Evolutionary conservation across 2,888 invertebrate species (phyloP).

Genomic region (Apamea sordens): DNA sequence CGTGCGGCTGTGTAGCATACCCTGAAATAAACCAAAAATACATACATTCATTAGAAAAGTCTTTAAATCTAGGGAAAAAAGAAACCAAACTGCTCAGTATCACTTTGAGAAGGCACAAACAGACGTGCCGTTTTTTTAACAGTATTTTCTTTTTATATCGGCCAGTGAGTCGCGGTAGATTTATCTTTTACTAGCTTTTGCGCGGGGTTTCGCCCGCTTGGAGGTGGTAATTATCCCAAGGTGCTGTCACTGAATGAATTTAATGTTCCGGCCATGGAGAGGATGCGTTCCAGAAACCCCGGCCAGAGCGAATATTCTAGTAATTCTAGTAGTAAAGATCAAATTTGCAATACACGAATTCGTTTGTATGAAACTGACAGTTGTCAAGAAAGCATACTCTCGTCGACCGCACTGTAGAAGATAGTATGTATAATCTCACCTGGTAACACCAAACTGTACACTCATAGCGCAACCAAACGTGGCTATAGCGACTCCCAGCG

Average conservation of each 20-base stretch:
- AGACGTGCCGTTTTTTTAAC: not conserved
- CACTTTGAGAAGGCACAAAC: not conserved
- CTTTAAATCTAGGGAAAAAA: not conserved
- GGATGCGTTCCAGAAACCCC: not conserved
- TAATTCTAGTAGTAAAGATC: no score
- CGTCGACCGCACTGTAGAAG: not conserved
- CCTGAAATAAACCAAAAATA: constrained; percentile 81
- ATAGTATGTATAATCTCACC: constrained; percentile 79
- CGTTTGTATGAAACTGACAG: no score
- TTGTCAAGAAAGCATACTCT: no score
- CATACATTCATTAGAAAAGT: not conserved
- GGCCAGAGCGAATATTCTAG: no score
- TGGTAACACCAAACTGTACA: constrained; percentile 94
- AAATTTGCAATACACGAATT: no score
- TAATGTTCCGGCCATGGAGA: not conserved
- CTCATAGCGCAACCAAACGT: constrained; percentile 95
- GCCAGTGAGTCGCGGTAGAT: not conserved
- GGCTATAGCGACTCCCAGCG: constrained; percentile 94
- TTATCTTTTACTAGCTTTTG: not conserved
- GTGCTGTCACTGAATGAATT: not conserved
- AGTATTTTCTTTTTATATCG: not conserved
- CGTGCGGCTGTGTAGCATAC: constrained; percentile 96
- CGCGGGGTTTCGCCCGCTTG: no score
- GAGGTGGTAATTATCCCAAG: not conserved
- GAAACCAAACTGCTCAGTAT: not conserved